Evolutionary conservation across 2,888 invertebrate species (phyloP), one percentile per base, ranked within the genome.

Genomic region (Sinohyriopsis cumingii): DNA sequence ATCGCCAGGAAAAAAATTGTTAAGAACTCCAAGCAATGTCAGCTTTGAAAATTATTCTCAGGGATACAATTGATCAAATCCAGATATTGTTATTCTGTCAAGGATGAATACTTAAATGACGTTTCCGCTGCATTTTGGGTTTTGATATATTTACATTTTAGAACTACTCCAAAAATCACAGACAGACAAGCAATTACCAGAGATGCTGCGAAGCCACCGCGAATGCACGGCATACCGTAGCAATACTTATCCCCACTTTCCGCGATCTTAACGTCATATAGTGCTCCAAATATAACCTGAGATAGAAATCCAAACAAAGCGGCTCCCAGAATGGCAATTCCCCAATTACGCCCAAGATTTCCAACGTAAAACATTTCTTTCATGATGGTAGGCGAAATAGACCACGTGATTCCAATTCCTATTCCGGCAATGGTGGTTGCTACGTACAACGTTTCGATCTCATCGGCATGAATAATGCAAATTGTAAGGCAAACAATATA

Each of bases 271-370:
- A n/a, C 62, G 33, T 77, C 75, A 55, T 77, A 77, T 6, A 75
- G 53, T 4, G 65, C 55, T 0, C 77, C 75, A 33, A 71, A 77
- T 15, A 68, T 22, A 57, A 67, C 69, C 69, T 77, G 77, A 7
- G 68, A 59, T 18, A 54, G 73, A 45, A 73, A 69, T 15, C 71
- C 75, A 20, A 71, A 28, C 5, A 75, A 20, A 2, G 73, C 75
- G 1, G 75, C 65, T 20, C 75, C 9, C n/a, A 77, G 61, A 9
- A 77, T 57, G n/a, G 69, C 67, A 18, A 75, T 73, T 9, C 77
- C 77, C 77, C 77, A 77, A 68, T 77, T 77, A 60, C 77, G 60
- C 15, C 77, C 77, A 9, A 77, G 55, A 56, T 75, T 69, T 45
- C 67, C 63, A 9, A 77, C 64, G 25, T 68, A 73, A 64, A 75